Evolutionary conservation across 2,113 vertebrate species (phyloP), one percentile per base, ranked within the genome.

Genomic region (Plectropomus leopardus): DNA sequence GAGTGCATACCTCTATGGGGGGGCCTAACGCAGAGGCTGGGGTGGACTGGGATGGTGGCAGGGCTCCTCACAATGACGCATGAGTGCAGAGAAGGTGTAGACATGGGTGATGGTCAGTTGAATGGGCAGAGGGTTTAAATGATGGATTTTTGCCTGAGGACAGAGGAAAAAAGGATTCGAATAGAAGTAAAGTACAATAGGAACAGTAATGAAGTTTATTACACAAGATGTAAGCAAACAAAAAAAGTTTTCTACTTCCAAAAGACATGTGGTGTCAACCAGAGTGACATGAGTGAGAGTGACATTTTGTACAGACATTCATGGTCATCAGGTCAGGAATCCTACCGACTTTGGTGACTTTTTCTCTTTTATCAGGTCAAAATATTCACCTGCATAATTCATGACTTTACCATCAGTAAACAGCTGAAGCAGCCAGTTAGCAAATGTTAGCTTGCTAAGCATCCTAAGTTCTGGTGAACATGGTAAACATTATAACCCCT

Each of bases 1-100:
- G 88, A 93, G 91, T 93, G 89, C 93, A 94, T 94, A 93, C 93
- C 93, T 95, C 85, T 81, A 86, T 83, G 83, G 92, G 83, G 85
- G 85, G 85, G 84, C 45, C 76, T 16, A 72, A 51, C 85, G 82
- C 73, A 50, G 82, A 88, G 76, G 73, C 75, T 48, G 72, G 50
- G 84, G 77, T 36, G 69, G 74, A 77, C 76, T 15, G 73, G 78
- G 84, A 78, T 26, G 73, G 78, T 58, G 64, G 42, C 64, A 44
- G 80, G 82, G 74, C 26, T 86, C 42, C 54, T 73, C 64, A 21
- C 40, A 17, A 32, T 44, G 53, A 70, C 30, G 21, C 48, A 16
- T 1, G 48, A 55, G 40, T 54, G 78, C 28, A 45, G 59, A 53
- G 51, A 24, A 28, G 45, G 21, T 76, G 79, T 53, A 5, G 21